phyloP scores from a whole-genome alignment of 2,113 vertebrate genomes.

The Solea senegalensis region DNA sequence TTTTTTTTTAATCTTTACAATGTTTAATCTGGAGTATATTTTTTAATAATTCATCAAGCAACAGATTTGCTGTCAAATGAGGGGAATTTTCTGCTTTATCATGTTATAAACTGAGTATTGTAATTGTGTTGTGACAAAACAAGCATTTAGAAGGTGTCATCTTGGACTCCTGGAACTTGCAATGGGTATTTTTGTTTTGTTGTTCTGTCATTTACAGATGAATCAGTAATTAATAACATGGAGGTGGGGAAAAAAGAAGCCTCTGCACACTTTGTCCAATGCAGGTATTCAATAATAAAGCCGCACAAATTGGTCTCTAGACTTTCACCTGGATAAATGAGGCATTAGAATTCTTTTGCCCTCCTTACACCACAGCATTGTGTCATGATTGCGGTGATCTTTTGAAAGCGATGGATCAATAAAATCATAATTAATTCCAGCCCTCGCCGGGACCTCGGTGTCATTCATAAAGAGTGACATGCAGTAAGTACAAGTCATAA shows the following conservation, averaged over 20 bases:
- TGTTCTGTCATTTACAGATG: not conserved
- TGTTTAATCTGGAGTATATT: not conserved
- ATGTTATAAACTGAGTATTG: not conserved
- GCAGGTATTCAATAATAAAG: constrained; percentile 21
- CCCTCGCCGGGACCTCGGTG: not conserved
- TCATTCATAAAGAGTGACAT: constrained; percentile 35
- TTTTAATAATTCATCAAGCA: not conserved
- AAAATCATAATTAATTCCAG: constrained; percentile 21
- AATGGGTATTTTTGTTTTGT: not conserved
- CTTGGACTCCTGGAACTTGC: not conserved
- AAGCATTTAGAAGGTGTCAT: constrained; percentile 12
- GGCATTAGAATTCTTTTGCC: constrained; percentile 10
- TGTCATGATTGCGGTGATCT: constrained; percentile 15
- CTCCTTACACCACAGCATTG: constrained; percentile 27
- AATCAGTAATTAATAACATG: not conserved
- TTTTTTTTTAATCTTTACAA: not conserved
- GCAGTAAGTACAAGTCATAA: constrained; percentile 34
- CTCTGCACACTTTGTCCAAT: not conserved
- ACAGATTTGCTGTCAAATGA: not conserved
- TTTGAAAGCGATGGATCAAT: constrained; percentile 40
- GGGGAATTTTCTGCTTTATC: not conserved
- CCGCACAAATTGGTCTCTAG: constrained; percentile 6
- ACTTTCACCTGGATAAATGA: constrained; percentile 17
- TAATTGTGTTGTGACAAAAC: not conserved
- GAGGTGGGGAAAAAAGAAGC: not conserved